phyloP scores from a whole-genome alignment of 2,113 vertebrate species.

The Sinocyclocheilus rhinocerous region DNA sequence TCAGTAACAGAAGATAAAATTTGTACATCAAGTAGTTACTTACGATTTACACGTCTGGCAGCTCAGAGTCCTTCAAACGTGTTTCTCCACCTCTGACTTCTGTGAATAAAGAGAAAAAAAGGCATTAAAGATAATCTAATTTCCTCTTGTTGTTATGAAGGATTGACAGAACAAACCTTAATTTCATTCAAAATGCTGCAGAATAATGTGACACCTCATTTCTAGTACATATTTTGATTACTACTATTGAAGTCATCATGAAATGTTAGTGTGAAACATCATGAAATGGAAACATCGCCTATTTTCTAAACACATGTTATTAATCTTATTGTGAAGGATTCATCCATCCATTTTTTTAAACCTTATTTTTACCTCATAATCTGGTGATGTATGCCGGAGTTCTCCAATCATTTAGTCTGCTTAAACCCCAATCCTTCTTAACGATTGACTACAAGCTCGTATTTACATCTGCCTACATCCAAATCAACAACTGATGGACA shows the following conservation, averaged over 20 bases:
- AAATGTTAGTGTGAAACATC: background rate
- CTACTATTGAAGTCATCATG: background rate
- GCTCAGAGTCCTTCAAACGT: constrained; percentile 30
- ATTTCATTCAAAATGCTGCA: background rate
- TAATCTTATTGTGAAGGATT: background rate
- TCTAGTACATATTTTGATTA: background rate
- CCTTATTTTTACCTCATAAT: background rate
- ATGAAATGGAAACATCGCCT: background rate
- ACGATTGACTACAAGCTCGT: background rate
- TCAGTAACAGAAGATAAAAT: background rate
- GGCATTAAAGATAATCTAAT: background rate
- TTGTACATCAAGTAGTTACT: background rate
- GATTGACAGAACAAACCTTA: background rate
- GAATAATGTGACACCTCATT: background rate
- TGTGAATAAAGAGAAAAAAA: constrained; percentile 14
- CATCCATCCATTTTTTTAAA: background rate
- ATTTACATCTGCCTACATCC: background rate
- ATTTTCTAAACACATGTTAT: background rate
- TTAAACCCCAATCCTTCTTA: background rate
- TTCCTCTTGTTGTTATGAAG: background rate
- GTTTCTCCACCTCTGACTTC: constrained; percentile 28
- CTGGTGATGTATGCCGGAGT: background rate
- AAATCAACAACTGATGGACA: background rate
- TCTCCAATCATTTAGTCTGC: background rate
- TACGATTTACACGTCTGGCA: constrained; percentile 52